Conservation (phyloP, 1,140 invertebrate species). For the Vanessa tameamea region DNA sequence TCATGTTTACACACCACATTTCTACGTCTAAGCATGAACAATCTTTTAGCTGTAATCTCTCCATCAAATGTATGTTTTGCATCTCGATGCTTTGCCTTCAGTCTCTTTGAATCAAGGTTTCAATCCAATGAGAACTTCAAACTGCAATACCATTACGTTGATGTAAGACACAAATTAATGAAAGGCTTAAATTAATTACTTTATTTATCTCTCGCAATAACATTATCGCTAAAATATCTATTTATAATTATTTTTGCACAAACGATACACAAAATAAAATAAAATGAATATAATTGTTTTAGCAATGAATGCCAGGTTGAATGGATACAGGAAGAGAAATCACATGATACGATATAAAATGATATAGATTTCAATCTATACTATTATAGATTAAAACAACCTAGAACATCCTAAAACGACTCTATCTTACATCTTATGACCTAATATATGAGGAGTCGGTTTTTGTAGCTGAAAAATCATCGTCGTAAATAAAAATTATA, state of each 20-base stretch:
- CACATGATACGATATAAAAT: too few species aligned
- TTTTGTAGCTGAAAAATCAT: too few species aligned
- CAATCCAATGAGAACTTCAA: constrained; percentile 8
- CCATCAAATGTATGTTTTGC: not conserved
- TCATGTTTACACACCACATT: not conserved
- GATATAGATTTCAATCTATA: too few species aligned
- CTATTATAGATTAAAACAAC: too few species aligned
- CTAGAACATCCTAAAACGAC: too few species aligned
- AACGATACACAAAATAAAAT: not conserved
- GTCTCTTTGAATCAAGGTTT: constrained; percentile 10
- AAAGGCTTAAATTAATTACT: not conserved
- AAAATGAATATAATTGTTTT: not conserved
- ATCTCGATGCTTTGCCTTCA: constrained; percentile 2
- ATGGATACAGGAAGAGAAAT: too few species aligned
- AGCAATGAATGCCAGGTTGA: too few species aligned
- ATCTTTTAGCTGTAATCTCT: not conserved
- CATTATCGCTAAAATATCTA: not conserved
- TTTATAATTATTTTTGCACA: not conserved
- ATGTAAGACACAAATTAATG: not conserved
- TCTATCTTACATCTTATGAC: too few species aligned
- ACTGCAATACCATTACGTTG: constrained; percentile 5
- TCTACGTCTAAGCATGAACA: not conserved
- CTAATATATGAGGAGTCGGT: too few species aligned
- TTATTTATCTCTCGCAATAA: not conserved
- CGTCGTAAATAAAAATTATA: too few species aligned